A percentile compares a stretch with the other conserved stretches of the same genome.
phyloP scores from a whole-genome alignment of 2,113 vertebrate species.

The Hystrix cristata region DNA sequence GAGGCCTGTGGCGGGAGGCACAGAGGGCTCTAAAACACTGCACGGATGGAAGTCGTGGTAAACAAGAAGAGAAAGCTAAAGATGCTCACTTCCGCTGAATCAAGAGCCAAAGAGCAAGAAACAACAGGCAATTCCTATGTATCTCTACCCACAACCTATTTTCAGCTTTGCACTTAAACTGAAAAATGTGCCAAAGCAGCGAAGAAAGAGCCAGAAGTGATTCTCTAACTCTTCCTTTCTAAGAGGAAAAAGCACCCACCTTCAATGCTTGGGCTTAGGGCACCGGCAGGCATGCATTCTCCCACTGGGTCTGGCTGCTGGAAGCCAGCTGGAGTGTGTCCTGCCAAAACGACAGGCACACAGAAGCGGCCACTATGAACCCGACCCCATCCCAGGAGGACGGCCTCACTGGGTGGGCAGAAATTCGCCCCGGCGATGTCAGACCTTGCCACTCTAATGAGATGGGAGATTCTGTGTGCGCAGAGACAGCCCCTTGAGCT shows the following conservation, averaged over 20 bases:
- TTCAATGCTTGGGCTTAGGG: not conserved
- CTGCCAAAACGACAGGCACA: not conserved
- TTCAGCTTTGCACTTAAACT: not conserved
- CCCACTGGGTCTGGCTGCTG: not conserved
- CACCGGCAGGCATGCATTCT: not conserved
- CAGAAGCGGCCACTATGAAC: fast-evolving
- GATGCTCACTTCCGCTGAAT: not conserved
- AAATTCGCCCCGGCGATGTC: not conserved
- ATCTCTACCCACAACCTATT: not conserved
- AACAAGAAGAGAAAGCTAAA: not conserved
- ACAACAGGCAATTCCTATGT: not conserved
- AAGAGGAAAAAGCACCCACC: not conserved
- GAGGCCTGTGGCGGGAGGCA: not conserved
- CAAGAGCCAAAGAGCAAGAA: not conserved
- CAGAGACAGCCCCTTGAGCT: not conserved
- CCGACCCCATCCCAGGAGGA: not conserved
- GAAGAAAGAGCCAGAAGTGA: not conserved
- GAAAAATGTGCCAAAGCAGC: not conserved
- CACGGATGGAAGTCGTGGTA: constrained; percentile 26
- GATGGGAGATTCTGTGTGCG: not conserved
- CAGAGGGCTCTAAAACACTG: not conserved
- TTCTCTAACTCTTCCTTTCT: not conserved
- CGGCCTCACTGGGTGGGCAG: fast-evolving
- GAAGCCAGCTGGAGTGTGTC: fast-evolving
- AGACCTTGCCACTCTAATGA: not conserved